Evolutionary conservation across 2,888 invertebrate genomes (phyloP), one percentile per base, ranked within the genome.

Genomic region (Sipunculus nudus): DNA sequence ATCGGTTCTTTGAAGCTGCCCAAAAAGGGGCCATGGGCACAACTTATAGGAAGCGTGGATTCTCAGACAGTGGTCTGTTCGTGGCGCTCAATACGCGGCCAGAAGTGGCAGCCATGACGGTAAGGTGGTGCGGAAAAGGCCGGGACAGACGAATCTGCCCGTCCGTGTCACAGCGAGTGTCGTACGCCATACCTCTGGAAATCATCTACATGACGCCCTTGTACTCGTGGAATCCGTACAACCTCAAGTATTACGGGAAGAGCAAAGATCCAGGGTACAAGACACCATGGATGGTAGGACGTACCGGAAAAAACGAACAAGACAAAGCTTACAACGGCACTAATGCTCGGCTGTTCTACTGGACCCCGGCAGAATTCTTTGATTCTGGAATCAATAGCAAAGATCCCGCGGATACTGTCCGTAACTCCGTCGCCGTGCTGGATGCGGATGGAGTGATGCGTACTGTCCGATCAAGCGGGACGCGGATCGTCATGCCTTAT

Each of bases 151-250:
- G 29, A 0, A 3, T n/a, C 1, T 60, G 63, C 28, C 21, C 13
- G 13, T 21, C 6, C 5, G 26, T 28, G 35, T 29, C n/a, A 19
- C 65, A 72, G 31, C 40, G 71, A 35, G 71, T 67, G 48, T 66
- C 76, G 2, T 77, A 73, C 48, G 76, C 78, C 28, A 71, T 78
- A 4, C 78, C 77, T 0, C 61, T 78, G 29, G 78, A 78, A 55
- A 63, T 78, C 28, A 62, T 78, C 48, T 78, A 71, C 70, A 40
- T 73, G 54, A 78, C 76, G 0, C 78, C 78, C 0, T 66, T 78
- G n/a, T 52, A 64, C 10, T 49, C 49, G n/a, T 79, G 79, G 79
- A 78, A 78, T 58, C 78, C 79, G 0, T 72, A 72, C 59, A 57
- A 74, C 31, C 38, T 79, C 1, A 19, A 39, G 5, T 70, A 61